A percentile compares a stretch with the other conserved stretches of the same genome.
phyloP scores from a whole-genome alignment of 2,888 invertebrate genomes.

The Fragum fragum region DNA sequence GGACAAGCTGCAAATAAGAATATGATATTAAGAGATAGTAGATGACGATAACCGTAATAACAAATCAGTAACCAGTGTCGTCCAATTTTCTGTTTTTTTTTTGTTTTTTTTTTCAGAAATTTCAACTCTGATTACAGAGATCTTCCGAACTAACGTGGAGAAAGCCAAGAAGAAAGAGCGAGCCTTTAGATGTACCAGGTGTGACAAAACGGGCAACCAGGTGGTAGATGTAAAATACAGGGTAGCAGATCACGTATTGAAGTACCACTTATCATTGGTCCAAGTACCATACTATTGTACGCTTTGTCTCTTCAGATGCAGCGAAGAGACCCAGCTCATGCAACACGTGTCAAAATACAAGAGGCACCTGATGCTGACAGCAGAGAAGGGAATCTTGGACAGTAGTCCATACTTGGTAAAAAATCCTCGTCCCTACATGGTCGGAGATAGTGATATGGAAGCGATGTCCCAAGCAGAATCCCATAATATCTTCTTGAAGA shows the following conservation, averaged over 20 bases:
- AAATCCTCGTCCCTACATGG: background rate
- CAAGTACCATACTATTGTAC: constrained; percentile 15
- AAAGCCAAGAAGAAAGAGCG: background rate
- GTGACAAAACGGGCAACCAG: background rate
- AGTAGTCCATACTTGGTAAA: background rate
- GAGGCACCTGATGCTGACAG: background rate
- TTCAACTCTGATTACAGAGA: background rate
- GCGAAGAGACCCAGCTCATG: background rate
- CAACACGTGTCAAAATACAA: no score
- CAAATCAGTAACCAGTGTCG: background rate
- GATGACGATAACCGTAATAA: background rate
- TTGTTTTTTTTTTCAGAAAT: constrained; percentile 19
- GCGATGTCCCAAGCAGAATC: constrained; percentile 11
- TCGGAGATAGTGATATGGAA: background rate
- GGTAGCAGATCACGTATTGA: no score
- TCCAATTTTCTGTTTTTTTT: constrained; percentile 15
- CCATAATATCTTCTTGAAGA: background rate
- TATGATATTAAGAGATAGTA: background rate
- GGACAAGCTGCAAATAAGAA: background rate
- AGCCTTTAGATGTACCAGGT: background rate
- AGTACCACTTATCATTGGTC: constrained; percentile 15
- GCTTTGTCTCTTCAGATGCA: constrained; percentile 14
- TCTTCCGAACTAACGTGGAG: no score
- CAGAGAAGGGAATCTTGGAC: background rate
- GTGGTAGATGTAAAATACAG: no score